These are phyloP conservation scores for Porites cylindrica DNA, from an alignment of 92 coral and sea anemone species.

Conservation along the genomic window DNA sequence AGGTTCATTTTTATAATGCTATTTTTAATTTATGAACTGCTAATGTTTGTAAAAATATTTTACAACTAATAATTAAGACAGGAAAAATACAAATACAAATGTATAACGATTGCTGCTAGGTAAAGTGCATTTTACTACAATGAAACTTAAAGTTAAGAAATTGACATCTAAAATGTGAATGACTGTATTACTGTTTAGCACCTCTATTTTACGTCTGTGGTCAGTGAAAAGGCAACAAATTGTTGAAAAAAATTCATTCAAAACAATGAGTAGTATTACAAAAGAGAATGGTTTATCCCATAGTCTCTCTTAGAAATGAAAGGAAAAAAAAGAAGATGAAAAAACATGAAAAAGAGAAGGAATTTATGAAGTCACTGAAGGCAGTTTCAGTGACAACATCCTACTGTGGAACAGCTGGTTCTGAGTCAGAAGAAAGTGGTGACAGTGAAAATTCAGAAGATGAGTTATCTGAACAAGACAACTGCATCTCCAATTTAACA, in stretches of 20 bases:
- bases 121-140: no score
- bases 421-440: conserved; percentile 2
- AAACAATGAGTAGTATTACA: no score
- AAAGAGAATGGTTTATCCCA: no score
- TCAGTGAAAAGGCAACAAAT: no score
- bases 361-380: conserved; percentile 39
- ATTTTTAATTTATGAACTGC: conserved; percentile 9
- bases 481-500: background rate
- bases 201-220: no score
- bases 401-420: background rate
- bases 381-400: conserved; percentile 20
- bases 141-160: no score
- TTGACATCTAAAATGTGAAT: no score
- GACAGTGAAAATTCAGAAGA: conserved; percentile 23
- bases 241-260: no score
- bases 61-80: background rate
- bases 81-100: no score
- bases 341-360: conserved; percentile 37
- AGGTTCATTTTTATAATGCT: conserved; percentile 23
- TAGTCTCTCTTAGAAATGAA: conserved; percentile 14
- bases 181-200: no score
- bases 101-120: no score
- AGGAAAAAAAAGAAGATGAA: conserved; percentile 29
- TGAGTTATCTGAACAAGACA: conserved; percentile 1
- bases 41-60: conserved; percentile 6